phyloP scores from a whole-genome alignment of 2,888 invertebrate genomes.

The Elegia similella region DNA sequence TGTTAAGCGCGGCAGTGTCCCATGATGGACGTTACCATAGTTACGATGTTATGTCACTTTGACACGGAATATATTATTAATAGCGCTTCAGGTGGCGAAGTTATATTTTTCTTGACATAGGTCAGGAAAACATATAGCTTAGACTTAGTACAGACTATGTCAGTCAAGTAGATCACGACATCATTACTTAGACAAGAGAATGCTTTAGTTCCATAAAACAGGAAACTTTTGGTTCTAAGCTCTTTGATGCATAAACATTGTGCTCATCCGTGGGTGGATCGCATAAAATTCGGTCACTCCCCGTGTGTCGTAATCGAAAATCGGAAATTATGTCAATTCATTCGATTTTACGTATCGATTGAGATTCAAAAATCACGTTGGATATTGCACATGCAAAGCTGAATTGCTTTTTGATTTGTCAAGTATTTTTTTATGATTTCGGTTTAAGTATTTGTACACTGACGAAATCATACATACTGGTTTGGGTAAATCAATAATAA shows the following conservation, averaged over 20 bases:
- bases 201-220: not conserved
- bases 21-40: no score
- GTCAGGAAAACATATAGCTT: no score
- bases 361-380: not conserved
- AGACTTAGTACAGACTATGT: no score
- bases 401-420: not conserved
- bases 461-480: not conserved
- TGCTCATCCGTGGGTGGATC: not conserved
- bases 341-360: constrained; percentile 13
- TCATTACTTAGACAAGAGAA: no score
- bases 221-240: not conserved
- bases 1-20: no score
- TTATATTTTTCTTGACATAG: no score
- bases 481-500: not conserved
- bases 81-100: no score
- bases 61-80: no score
- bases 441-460: not conserved
- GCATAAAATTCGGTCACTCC: constrained; percentile 10
- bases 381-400: not conserved
- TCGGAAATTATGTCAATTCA: constrained; percentile 8
- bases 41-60: no score
- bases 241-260: not conserved
- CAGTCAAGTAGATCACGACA: no score
- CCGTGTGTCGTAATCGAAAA: constrained; percentile 9
- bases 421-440: constrained; percentile 6